Conservation (phyloP, 2,888 invertebrate species). For the Ganaspis brasiliensis region DNA sequence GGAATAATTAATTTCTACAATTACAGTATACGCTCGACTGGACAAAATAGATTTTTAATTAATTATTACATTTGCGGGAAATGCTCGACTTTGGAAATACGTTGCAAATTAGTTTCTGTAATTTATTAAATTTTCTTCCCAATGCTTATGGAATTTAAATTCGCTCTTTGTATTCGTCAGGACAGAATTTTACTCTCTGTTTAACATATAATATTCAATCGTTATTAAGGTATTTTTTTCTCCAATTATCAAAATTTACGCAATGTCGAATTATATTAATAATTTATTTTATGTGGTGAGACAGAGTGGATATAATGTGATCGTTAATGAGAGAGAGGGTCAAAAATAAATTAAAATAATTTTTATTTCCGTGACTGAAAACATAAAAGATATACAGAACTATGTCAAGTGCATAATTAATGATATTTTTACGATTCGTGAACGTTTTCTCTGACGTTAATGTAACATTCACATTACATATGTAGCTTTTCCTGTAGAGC, state of each 20-base stretch:
- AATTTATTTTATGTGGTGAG: not conserved
- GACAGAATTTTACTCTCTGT: no score
- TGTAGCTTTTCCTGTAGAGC: no score
- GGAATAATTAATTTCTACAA: slow-evolving; percentile 23
- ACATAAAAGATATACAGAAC: not conserved
- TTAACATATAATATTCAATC: not conserved
- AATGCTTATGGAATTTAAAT: slow-evolving; percentile 20
- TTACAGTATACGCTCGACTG: not conserved
- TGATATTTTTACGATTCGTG: no score
- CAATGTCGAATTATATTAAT: not conserved
- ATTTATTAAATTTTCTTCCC: slow-evolving; percentile 12
- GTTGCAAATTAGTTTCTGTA: not conserved
- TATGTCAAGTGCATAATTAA: not conserved
- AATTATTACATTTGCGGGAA: slow-evolving; percentile 30
- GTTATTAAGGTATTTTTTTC: not conserved
- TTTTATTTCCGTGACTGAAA: not conserved
- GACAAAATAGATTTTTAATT: slow-evolving; percentile 12
- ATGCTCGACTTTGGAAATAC: not conserved
- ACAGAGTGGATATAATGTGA: no score
- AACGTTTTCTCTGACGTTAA: no score
- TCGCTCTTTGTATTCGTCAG: not conserved
- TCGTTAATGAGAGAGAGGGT: not conserved
- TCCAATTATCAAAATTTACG: not conserved
- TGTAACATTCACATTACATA: no score
- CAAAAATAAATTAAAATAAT: slow-evolving; percentile 9